Base-by-base conservation (phyloP, 2,113 vertebrate genomes). In the Dromiciops gliroides region DNA sequence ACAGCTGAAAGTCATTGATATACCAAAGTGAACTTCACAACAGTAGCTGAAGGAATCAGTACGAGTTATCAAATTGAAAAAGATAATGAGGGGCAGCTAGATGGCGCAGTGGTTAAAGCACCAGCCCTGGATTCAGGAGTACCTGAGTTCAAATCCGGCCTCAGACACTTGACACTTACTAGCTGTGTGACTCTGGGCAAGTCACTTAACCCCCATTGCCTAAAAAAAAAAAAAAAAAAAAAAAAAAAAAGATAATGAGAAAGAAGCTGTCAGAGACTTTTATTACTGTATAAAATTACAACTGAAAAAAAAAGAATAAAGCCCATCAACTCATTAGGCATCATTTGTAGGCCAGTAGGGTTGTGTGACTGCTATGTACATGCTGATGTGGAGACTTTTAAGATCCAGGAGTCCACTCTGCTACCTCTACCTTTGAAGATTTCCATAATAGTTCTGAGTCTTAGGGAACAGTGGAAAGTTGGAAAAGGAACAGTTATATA, bases 61-160 rank as follows among this genome's bases (percentile, higher is more conserved):
- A 50, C 4, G 95, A 95, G n/a, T 97, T 97, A 91, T 22, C 48
- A 92, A 96, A 97, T 91, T 83, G 9, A 56, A 95, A 96, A 96
- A 95, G 2, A 26, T 83, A 51, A 89, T 95, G 89, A 96, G 94
- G n/a, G n/a, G n/a, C n/a, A n/a, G n/a, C n/a, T n/a, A n/a, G n/a
- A n/a, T n/a, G n/a, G n/a, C n/a, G n/a, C n/a, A n/a, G n/a, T n/a
- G n/a, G n/a, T n/a, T n/a, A n/a, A n/a, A n/a, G n/a, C n/a, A n/a
- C n/a, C n/a, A n/a, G n/a, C n/a, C n/a, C n/a, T n/a, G n/a, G n/a
- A n/a, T n/a, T n/a, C n/a, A n/a, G n/a, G n/a, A n/a, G n/a, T n/a
- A n/a, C n/a, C n/a, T n/a, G n/a, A n/a, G n/a, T n/a, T n/a, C n/a
- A n/a, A n/a, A n/a, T n/a, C n/a, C n/a, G n/a, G n/a, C n/a, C n/a